Evolutionary conservation across 2,113 vertebrate genomes (phyloP), one percentile per base, ranked within the genome.

Genomic region (Nanorana parkeri): DNA sequence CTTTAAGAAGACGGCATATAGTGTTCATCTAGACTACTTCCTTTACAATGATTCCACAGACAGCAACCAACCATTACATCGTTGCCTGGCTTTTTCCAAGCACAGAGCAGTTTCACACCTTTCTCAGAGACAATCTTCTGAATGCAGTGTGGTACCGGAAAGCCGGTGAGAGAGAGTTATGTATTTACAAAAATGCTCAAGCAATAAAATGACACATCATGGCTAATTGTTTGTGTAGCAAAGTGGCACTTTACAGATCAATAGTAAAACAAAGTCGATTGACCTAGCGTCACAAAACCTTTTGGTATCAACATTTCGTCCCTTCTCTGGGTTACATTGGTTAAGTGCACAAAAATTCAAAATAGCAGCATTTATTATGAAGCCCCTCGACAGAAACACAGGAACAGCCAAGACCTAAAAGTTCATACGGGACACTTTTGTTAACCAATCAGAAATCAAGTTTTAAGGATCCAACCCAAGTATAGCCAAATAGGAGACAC

Each of bases 341-440:
- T 88, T 94, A 94, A 94, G 94, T 94, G 94, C 94, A 93, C 92
- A 94, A 90, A 93, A 94, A 93, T 83, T 89, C 90, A 89, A 93
- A n/a, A 83, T 92, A 93, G 94, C 94, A 94, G 93, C 93, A 94
- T 94, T 94, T 93, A 90, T 68, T 65, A 29, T 64, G 72, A 76
- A 76, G 80, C 72, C 72, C 80, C 80, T 76, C 80, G 47, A 68
- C 5, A 13, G 58, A 55, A 74, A 65, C 60, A 55, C 8, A 73
- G 36, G 63, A 83, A 67, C 52, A 60, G 47, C 60, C 56, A 74
- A 61, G 67, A 73, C 79, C 52, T 32, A 17, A 56, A 36, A 19
- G 54, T 67, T 26, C 76, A 68, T 26, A 13, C 10, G 56, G 11
- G 79, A 73, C 13, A 36, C 58, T 51, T 36, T 29, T 51, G 20